Base-by-base conservation (phyloP, 2,888 invertebrate species). In the Diaprepes abbreviatus region DNA sequence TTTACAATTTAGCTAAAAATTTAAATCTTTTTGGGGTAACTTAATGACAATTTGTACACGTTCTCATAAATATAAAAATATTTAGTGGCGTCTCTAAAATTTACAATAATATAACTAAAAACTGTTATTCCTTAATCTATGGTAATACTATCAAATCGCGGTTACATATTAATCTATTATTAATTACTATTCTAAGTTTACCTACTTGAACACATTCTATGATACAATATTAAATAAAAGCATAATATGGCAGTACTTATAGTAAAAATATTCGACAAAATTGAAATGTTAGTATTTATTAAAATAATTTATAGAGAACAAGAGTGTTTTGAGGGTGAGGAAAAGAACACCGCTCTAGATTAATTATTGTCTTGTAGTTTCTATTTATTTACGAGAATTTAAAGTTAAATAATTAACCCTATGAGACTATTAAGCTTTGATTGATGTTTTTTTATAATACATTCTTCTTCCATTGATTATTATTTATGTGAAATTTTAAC, bases 31-130 rank as follows among this genome's bases (percentile, higher is more conserved):
- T 52, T 19, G 38, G 60, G 67, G 60, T 67, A 67, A 67, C 67
- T 60, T 67, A 67, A 59, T 35, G 28, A 45, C 40, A 66, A 36
- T 67, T 67, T 67, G 67, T 67, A 67, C 67, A 67, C n/a, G 45
- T 24, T 45, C 10, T 60, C 52, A 67, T 67, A 67, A 67, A 60
- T 67, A 67, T 33, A 54, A 43, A 66, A 66, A 50, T 48, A 57
- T 57, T 45, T 31, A 66, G 50, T 31, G 35, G 54, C 36, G 45
- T 45, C 31, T 43, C 40, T 54, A 40, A 38, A 67, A 67, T 67
- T 60, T 67, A 67, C 67, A 67, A n/a, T 54, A 60, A 43, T n/a
- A n/a, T n/a, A 21, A 24, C 21, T 45, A 45, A 43, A 19, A n/a
- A n/a, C 9, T 45, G 24, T 38, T 31, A 45, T 55, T 12, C 24